Conservation (phyloP, 2,888 invertebrate genomes). For the Cylloceria caligata region DNA sequence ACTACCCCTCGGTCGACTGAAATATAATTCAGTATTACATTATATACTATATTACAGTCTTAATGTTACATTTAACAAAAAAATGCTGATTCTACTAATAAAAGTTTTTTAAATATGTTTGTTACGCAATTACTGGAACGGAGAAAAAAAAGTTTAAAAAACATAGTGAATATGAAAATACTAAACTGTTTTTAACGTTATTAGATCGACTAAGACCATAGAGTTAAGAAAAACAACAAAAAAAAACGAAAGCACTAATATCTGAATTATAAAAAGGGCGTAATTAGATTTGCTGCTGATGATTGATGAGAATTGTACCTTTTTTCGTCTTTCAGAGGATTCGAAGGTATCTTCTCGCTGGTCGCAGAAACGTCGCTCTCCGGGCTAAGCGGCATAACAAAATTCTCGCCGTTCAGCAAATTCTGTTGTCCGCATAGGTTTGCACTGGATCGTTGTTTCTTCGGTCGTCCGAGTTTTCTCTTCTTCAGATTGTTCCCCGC, state of each 20-base stretch:
- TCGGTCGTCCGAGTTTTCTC: slow-evolving; percentile 77
- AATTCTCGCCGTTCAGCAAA: slow-evolving; percentile 81
- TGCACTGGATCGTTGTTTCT: slow-evolving; percentile 74
- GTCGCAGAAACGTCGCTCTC: slow-evolving; percentile 84
- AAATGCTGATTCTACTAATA: too few relatives aligned
- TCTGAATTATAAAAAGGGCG: background rate
- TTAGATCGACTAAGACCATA: too few relatives aligned
- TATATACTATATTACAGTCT: background rate
- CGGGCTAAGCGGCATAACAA: slow-evolving; percentile 83
- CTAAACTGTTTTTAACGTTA: too few relatives aligned
- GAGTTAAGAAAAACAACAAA: too few relatives aligned
- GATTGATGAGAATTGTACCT: slow-evolving; percentile 73
- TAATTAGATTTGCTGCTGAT: background rate
- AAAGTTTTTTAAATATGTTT: too few relatives aligned
- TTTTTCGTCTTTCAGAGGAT: slow-evolving; percentile 79
- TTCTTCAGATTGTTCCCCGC: slow-evolving; percentile 72
- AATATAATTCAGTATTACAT: slow-evolving; percentile 58
- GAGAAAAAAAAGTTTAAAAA: too few relatives aligned
- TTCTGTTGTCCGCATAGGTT: slow-evolving; percentile 73
- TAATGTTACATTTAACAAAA: too few relatives aligned
- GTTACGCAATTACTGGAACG: too few relatives aligned
- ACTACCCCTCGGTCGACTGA: slow-evolving; percentile 79
- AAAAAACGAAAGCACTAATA: too few relatives aligned
- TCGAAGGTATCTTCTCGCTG: slow-evolving; percentile 79
- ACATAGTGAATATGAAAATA: too few relatives aligned